Evolutionary conservation across 53 echinoderm and acorn worm species (phyloP), one percentile per base, ranked within the genome.

Genomic region (Holothuria leucospilota): DNA sequence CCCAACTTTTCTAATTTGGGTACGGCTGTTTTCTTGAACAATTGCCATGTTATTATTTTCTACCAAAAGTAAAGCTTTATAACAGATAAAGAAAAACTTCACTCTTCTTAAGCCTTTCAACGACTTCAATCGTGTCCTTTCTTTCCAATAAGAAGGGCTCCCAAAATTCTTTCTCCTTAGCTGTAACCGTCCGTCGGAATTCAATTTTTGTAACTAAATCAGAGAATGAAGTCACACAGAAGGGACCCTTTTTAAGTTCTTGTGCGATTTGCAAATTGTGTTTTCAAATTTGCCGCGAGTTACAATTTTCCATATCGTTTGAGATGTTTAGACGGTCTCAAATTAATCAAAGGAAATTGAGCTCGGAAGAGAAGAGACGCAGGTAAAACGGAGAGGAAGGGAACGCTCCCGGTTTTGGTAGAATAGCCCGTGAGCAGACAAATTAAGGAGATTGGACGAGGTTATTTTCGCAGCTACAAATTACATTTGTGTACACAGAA

Each of bases 281-380:
- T 67, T 83, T 83, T 83, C 65, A 67, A 83, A 83, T 83, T 83
- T 83, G 84, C 84, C 84, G 65, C 84, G 65, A 83, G 84, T 83
- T 83, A 83, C 84, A 83, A 83, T 83, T 83, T 83, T 83, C 84
- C 84, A 83, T 83, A 83, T 83, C 84, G 84, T 67, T 83, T 83
- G 84, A 62, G 84, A 42, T 83, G 84, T 83, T 83, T 83, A 83
- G 84, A 66, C 84, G 84, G 65, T 40, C 68, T 38, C 65, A 83
- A 83, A 83, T 83, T 67, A 83, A 83, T 83, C 84, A 83, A 83
- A 42, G 40, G 65, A 67, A 67, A 83, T 67, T 83, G 84, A 83
- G 66, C 84, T 58, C 51, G 51, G 66, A 66, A n/a, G 68, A 66
- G 68, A 41, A 53, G 51, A 67, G 68, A 65, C 8, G 27, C 67